These are phyloP conservation scores for Adelognathus sp. DNA, from an alignment of 2,888 invertebrate species.

Conservation along the genomic window DNA sequence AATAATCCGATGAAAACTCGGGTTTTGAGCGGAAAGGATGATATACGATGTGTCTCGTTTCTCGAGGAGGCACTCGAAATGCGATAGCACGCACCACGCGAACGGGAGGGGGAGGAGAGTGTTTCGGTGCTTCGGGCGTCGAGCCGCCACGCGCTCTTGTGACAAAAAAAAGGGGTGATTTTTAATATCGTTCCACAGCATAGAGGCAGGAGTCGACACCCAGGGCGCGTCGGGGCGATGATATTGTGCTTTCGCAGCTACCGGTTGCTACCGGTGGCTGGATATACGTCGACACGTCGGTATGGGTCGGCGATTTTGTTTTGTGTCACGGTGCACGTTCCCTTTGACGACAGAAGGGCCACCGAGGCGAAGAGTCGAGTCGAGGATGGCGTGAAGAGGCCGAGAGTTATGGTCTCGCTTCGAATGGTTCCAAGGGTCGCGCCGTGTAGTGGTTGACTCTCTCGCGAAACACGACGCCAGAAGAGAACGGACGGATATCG, in stretches of 20 bases:
- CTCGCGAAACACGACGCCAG: not conserved
- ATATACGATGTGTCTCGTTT: slow-evolving; percentile 15
- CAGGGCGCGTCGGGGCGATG: slow-evolving; percentile 40
- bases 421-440: not conserved
- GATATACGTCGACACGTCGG: slow-evolving; percentile 10
- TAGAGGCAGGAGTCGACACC: slow-evolving; percentile 20
- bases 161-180: slow-evolving; percentile 46
- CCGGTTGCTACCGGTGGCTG: slow-evolving; percentile 28
- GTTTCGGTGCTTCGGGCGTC: slow-evolving; percentile 12
- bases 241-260: slow-evolving; percentile 53
- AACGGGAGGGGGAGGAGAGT: not conserved
- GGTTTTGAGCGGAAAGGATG: not conserved
- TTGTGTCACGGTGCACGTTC: slow-evolving; percentile 18
- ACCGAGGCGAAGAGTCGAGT: slow-evolving; percentile 27
- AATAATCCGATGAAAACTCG: not conserved
- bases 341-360: slow-evolving; percentile 33
- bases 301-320: slow-evolving; percentile 23
- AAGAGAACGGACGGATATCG: slow-evolving; percentile 13
- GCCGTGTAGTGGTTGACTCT: slow-evolving; percentile 3
- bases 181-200: slow-evolving; percentile 52
- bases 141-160: slow-evolving; percentile 6
- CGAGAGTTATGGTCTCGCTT: not conserved
- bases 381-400: slow-evolving; percentile 28
- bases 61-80: slow-evolving; percentile 40
- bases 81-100: not conserved